Conservation (phyloP, 2,888 invertebrate species). For the Hyppa rectilinea region DNA sequence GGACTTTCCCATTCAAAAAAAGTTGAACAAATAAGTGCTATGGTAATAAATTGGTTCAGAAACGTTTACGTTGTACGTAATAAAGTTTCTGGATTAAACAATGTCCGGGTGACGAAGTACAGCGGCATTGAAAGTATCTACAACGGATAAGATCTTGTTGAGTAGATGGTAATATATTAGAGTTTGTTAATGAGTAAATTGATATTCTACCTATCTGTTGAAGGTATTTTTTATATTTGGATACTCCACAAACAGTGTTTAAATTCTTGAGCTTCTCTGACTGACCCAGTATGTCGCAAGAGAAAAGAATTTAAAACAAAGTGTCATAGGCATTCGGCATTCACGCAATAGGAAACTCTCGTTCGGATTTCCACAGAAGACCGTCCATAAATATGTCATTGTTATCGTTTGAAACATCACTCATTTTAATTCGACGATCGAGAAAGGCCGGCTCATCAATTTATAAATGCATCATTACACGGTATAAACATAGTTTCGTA, state of each 20-base stretch:
- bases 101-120: constrained; percentile 13
- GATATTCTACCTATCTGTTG: neutral
- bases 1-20: constrained; percentile 66
- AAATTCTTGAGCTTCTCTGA: neutral
- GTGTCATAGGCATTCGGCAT: constrained; percentile 25
- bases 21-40: constrained; percentile 67
- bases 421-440: constrained; percentile 83
- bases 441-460: constrained; percentile 79
- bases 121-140: constrained; percentile 6
- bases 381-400: constrained; percentile 79
- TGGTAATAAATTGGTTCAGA: constrained; percentile 31
- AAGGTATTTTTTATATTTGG: neutral
- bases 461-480: constrained; percentile 84
- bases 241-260: neutral
- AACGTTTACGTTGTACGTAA: no score
- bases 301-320: constrained; percentile 37
- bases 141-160: constrained; percentile 4
- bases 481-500: constrained; percentile 72
- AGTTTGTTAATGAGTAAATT: constrained; percentile 8
- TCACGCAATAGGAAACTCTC: constrained; percentile 46
- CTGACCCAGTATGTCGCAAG: constrained; percentile 21
- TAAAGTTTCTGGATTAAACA: constrained; percentile 27
- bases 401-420: constrained; percentile 81
- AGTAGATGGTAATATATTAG: neutral
- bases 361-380: constrained; percentile 67